Evolutionary conservation across 2,888 invertebrate species (phyloP).

Genomic region (Nemapogon koenigi): DNA sequence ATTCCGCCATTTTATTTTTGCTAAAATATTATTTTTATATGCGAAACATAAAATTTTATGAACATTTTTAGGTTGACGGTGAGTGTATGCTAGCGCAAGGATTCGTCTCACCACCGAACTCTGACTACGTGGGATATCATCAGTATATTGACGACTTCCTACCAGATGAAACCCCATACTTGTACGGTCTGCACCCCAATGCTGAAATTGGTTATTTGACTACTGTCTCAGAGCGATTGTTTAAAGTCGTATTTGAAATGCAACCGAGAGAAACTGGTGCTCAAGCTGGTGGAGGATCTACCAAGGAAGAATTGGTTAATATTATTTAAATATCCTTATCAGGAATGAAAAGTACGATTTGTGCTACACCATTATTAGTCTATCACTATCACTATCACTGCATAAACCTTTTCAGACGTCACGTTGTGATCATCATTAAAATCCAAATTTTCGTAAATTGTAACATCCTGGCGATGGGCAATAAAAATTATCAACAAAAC

Average conservation of each 20-base stretch:
- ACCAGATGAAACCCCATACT: constrained; percentile 86
- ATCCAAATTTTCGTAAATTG: no score
- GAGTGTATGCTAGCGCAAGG: constrained; percentile 83
- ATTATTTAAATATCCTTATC: background rate
- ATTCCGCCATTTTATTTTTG: no score
- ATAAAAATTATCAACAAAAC: no score
- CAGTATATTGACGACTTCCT: constrained; percentile 85
- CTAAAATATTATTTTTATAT: no score
- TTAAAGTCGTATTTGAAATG: constrained; percentile 81
- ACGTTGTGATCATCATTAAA: no score
- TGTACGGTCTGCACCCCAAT: constrained; percentile 93
- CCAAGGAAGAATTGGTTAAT: constrained; percentile 82
- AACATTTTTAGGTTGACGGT: constrained; percentile 86
- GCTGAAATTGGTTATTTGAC: constrained; percentile 95
- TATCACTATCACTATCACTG: no score
- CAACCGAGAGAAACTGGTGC: constrained; percentile 85
- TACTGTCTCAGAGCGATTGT: constrained; percentile 82
- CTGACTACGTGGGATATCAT: constrained; percentile 88
- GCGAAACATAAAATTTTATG: no score
- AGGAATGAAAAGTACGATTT: no score
- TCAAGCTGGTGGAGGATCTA: constrained; percentile 72
- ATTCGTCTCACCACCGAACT: constrained; percentile 87
- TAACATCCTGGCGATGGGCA: no score
- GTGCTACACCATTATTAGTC: background rate
- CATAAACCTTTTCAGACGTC: no score